Evolutionary conservation across 1,140 invertebrate species (phyloP), one percentile per base, ranked within the genome.

Genomic region (Neoseiulus cucumeris): DNA sequence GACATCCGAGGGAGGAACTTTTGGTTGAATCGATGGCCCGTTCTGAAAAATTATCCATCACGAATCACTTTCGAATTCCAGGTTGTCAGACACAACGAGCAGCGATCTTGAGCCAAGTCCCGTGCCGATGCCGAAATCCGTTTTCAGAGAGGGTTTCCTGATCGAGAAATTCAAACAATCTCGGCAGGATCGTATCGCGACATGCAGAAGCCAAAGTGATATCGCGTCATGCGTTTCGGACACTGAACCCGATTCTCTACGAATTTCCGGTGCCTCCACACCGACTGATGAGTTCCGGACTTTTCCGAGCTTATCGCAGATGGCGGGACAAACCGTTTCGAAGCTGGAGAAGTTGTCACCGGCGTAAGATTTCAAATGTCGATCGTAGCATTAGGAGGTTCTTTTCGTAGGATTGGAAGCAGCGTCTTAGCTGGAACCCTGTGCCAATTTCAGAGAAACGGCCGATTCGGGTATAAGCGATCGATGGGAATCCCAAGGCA

Each of bases 381-480:
- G n/a, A n/a, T n/a, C n/a, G n/a, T n/a, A n/a, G n/a, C n/a, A n/a
- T n/a, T n/a, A n/a, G n/a, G n/a, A n/a, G n/a, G n/a, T n/a, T n/a
- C n/a, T n/a, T n/a, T n/a, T n/a, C n/a, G n/a, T n/a, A n/a, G n/a
- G n/a, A n/a, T n/a, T n/a, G n/a, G n/a, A n/a, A n/a, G n/a, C n/a
- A n/a, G n/a, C n/a, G n/a, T n/a, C n/a, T n/a, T 39, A 39, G 33
- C 33, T 39, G 33, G 4, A 39, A 39, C 9, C 33, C 4, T 4
- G 4, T 9, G 4, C 4, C 17, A 29, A 25, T 59, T 59, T 25
- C 22, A 59, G 51, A 12, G 22, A 59, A 29, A 59, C 51, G 51
- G 51, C 51, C 25, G 51, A 59, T 33, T 59, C 51, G n/a, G 51
- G 51, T 5, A 59, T 59, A 14, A 59, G 51, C 51, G 22, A 59